phyloP scores from a whole-genome alignment of 2,113 vertebrate genomes.

The Arvicanthis niloticus region DNA sequence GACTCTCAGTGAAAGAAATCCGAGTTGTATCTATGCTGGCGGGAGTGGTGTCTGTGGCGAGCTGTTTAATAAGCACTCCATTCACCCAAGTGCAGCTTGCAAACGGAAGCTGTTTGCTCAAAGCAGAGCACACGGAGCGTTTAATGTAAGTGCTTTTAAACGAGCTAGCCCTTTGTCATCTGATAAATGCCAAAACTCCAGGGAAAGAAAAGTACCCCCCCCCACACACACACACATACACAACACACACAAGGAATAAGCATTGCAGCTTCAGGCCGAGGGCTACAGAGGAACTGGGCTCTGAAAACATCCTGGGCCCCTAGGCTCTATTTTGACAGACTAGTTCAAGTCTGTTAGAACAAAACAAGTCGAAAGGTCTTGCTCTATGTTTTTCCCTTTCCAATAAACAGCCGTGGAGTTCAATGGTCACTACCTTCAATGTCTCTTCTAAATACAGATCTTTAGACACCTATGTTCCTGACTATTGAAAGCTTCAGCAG shows the following conservation, averaged over 20 bases:
- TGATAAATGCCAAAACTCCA: constrained; percentile 58
- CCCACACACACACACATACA: not conserved
- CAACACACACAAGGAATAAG: not conserved
- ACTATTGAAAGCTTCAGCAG: rapidly evolving
- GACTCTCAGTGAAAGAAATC: not conserved
- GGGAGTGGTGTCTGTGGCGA: not conserved
- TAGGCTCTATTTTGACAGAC: constrained; percentile 24
- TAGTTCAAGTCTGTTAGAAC: not conserved
- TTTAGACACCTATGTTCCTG: rapidly evolving
- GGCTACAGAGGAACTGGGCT: not conserved
- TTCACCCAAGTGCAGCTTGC: constrained; percentile 33
- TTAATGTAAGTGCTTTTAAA: constrained; percentile 62
- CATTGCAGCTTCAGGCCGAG: not conserved
- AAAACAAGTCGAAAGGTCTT: not conserved
- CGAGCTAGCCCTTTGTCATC: constrained; percentile 63
- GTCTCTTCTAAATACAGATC: not conserved
- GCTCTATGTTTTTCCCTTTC: not conserved
- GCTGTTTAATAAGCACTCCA: not conserved
- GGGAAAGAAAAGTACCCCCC: not conserved
- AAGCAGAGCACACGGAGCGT: not conserved
- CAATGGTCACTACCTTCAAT: not conserved
- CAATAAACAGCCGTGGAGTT: not conserved
- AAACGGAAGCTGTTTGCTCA: constrained; percentile 17
- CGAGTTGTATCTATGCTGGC: rapidly evolving
- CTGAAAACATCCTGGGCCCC: not conserved